Evolutionary conservation across 2,888 invertebrate genomes (phyloP).

Genomic region (Standfussiana lucernea): DNA sequence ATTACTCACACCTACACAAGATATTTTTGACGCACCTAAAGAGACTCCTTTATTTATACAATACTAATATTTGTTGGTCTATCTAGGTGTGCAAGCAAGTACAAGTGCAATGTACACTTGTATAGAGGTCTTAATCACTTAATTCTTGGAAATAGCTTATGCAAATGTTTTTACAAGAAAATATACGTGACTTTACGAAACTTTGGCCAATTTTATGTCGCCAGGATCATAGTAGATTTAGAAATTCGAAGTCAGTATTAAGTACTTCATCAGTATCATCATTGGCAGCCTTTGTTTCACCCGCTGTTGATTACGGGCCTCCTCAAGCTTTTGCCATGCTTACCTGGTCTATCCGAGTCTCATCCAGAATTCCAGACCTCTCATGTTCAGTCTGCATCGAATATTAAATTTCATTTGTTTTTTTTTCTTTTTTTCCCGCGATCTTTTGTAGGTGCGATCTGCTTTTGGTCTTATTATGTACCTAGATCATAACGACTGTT

Average conservation of each 20-base stretch:
- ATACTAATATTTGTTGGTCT: slow-evolving; percentile 9
- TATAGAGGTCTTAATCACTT: slow-evolving; percentile 24
- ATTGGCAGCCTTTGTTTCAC: background rate
- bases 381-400: too few relatives aligned
- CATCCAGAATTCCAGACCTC: background rate
- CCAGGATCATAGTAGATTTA: background rate
- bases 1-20: background rate
- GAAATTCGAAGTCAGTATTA: background rate
- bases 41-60: slow-evolving; percentile 45
- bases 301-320: too few relatives aligned
- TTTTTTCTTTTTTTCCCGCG: background rate
- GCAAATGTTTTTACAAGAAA: slow-evolving; percentile 20
- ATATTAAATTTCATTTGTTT: background rate
- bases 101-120: slow-evolving; percentile 41
- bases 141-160: slow-evolving; percentile 34
- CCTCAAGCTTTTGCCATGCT: background rate
- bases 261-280: background rate
- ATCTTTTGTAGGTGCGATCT: background rate
- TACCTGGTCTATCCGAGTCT: background rate
- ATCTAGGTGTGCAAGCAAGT: background rate
- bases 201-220: background rate
- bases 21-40: slow-evolving; percentile 27
- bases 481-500: too few relatives aligned
- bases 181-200: background rate
- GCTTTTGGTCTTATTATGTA: background rate